These are phyloP conservation scores for Mus minutoides DNA, from an alignment of 2,797 vertebrate genomes.

Conservation along the genomic window DNA sequence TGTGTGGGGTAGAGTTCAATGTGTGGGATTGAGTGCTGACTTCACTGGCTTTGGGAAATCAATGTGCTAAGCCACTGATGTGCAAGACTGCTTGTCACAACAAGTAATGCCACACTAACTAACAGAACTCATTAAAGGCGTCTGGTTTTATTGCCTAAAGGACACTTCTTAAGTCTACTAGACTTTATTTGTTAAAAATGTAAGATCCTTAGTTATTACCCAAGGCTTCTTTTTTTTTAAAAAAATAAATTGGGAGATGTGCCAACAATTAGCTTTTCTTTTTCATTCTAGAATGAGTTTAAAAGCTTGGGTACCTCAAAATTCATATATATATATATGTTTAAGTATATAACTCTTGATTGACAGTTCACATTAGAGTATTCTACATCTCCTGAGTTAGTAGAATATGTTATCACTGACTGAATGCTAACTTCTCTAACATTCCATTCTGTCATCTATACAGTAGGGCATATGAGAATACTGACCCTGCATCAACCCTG, in stretches of 20 bases:
- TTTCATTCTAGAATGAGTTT: conserved; percentile 23
- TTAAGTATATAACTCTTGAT: neutral
- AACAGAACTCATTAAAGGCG: neutral
- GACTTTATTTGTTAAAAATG: neutral
- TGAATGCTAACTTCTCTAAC: neutral
- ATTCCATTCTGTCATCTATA: neutral
- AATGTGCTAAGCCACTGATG: neutral
- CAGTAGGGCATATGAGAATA: neutral
- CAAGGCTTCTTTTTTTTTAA: no score
- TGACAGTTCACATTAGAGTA: neutral
- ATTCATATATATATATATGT: neutral
- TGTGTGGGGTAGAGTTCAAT: neutral
- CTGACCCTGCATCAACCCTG: neutral
- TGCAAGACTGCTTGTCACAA: neutral
- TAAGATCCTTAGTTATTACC: neutral
- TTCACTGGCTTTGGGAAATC: neutral
- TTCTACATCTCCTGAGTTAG: neutral
- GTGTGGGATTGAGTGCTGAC: neutral
- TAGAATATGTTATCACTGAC: neutral
- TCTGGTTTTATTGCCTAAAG: neutral
- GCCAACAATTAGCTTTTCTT: neutral
- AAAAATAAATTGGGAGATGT: neutral
- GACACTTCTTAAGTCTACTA: neutral
- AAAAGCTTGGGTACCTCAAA: neutral
- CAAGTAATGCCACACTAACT: neutral